A percentile compares a stretch with the other conserved stretches of the same genome.
These are phyloP conservation scores for Xenopus tropicalis DNA, from an alignment of 2,113 vertebrate species.

Conservation along the genomic window DNA sequence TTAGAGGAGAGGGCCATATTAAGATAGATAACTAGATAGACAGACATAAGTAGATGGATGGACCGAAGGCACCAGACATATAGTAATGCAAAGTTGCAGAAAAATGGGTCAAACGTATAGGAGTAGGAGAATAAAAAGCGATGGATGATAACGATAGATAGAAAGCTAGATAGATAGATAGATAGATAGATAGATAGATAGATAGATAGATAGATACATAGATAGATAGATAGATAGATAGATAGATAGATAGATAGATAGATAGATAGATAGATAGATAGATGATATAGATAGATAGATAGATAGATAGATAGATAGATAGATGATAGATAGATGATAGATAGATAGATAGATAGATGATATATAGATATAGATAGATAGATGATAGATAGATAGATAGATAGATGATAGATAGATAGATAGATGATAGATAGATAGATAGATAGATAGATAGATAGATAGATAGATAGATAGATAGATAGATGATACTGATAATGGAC, in stretches of 20 bases:
- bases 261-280: conserved; percentile 13
- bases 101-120: too few species aligned
- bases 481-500: conserved; percentile 52
- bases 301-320: neutral
- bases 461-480: conserved; percentile 1
- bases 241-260: neutral
- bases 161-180: too few species aligned
- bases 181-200: too few species aligned
- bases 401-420: conserved; percentile 27
- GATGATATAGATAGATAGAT: conserved; percentile 14
- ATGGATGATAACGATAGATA: too few species aligned
- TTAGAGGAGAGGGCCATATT: too few species aligned
- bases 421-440: neutral
- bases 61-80: too few species aligned
- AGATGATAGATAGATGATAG: neutral
- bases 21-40: too few species aligned
- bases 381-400: neutral
- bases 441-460: conserved; percentile 17
- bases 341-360: conserved; percentile 7
- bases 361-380: conserved; percentile 14
- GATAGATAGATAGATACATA: neutral
- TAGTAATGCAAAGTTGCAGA: too few species aligned
- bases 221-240: neutral
- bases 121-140: too few species aligned
- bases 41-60: too few species aligned